Percentiles rank a stretch among this genome's conserved stretches.
Evolutionary conservation across 2,113 vertebrate genomes (phyloP).

Genomic region (Ictidomys tridecemlineatus): DNA sequence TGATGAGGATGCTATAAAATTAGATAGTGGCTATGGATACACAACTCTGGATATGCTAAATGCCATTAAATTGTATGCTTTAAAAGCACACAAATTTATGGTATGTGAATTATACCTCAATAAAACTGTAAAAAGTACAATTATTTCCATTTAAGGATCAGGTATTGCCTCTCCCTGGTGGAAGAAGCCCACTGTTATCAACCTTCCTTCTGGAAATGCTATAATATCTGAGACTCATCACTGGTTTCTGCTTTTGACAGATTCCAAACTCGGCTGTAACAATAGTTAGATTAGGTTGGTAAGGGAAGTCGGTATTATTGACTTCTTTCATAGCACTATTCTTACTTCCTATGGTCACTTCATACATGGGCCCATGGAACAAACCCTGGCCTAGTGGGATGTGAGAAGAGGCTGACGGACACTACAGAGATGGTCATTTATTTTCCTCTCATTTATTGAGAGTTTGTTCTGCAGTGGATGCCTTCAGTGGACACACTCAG

Average conservation of each 20-base stretch:
- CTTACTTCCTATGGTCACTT: background rate
- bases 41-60: background rate
- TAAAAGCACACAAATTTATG: background rate
- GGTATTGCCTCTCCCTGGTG: background rate
- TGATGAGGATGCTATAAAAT: background rate
- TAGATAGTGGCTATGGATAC: background rate
- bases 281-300: background rate
- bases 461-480: background rate
- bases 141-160: constrained; percentile 30
- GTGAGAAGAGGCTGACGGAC: background rate
- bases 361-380: background rate
- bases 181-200: background rate
- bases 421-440: background rate
- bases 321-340: background rate
- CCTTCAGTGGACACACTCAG: background rate
- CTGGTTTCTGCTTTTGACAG: background rate
- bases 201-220: constrained; percentile 13
- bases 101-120: background rate
- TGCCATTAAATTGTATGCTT: background rate
- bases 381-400: background rate
- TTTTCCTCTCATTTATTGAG: background rate
- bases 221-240: background rate
- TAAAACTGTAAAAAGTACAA: background rate
- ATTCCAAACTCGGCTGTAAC: constrained; percentile 19
- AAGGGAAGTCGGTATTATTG: background rate